Conservation (phyloP, 2,888 invertebrate genomes). For the Epicampocera succincta region DNA sequence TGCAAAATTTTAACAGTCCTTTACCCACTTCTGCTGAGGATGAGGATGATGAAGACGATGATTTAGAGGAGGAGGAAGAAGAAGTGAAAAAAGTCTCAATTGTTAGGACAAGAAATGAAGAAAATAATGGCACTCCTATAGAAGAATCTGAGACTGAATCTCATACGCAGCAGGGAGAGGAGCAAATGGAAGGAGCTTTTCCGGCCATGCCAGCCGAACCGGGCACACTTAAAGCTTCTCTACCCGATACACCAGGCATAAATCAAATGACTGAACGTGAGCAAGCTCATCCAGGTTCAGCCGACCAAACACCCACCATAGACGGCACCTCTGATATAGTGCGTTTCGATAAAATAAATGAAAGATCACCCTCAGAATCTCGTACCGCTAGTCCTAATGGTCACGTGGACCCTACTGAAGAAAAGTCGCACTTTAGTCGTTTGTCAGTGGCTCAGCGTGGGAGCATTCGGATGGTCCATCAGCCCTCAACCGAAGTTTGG, state of each 20-base stretch:
- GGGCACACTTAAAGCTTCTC: conserved; percentile 93
- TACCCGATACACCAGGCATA: conserved; percentile 93
- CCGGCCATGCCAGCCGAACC: conserved; percentile 94
- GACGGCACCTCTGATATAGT: conserved; percentile 74
- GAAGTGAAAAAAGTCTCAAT: conserved; percentile 80
- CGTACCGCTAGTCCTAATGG: conserved; percentile 60
- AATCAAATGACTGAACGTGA: conserved; percentile 97
- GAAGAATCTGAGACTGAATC: conserved; percentile 76
- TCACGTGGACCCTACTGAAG: conserved; percentile 38
- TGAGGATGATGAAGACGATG: conserved; percentile 75
- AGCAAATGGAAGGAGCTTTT: conserved; percentile 89
- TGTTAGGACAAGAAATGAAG: conserved; percentile 56
- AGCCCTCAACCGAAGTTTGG: conserved; percentile 84
- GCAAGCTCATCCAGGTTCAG: conserved; percentile 89
- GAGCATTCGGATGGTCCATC: conserved; percentile 84
- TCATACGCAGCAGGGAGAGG: conserved; percentile 70
- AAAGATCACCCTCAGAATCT: conserved; percentile 69
- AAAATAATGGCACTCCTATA: conserved; percentile 70
- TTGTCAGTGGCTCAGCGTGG: conserved; percentile 83
- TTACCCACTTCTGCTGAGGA: conserved; percentile 66
- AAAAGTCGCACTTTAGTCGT: conserved; percentile 67
- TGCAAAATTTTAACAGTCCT: conserved; percentile 73
- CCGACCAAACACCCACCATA: conserved; percentile 72
- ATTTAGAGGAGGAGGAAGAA: conserved; percentile 74
- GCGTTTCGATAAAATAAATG: conserved; percentile 71